Evolutionary conservation across 2,888 invertebrate species (phyloP).

Genomic region (Seira musarum): DNA sequence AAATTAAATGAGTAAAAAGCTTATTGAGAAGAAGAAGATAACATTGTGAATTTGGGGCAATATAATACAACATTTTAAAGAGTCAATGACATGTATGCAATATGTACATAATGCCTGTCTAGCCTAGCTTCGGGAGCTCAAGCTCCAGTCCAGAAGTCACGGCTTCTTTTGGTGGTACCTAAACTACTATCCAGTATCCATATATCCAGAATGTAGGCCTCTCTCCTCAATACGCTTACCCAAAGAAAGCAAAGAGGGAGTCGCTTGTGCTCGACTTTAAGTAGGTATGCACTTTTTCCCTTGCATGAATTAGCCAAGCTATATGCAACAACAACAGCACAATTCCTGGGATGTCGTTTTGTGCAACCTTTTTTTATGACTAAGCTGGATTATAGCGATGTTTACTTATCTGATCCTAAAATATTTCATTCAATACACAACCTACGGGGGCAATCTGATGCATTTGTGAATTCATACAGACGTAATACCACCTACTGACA

Average conservation of each 20-base stretch:
- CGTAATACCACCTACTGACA: too few species aligned
- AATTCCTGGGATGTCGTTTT: neutral
- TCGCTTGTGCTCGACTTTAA: slow-evolving; percentile 1
- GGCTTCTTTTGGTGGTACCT: neutral
- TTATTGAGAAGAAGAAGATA: too few species aligned
- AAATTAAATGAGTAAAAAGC: too few species aligned
- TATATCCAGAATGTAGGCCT: neutral
- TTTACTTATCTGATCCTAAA: neutral
- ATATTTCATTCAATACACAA: neutral
- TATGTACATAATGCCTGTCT: neutral
- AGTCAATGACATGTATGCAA: too few species aligned
- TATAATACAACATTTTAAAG: neutral
- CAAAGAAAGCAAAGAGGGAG: slow-evolving; percentile 3
- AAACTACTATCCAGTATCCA: neutral
- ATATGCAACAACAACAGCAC: slow-evolving; percentile 8
- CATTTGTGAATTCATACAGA: too few species aligned
- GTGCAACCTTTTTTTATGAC: neutral
- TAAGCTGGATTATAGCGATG: neutral
- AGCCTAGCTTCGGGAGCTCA: neutral
- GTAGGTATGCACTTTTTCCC: slow-evolving; percentile 2
- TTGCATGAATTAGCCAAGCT: neutral
- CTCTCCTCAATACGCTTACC: neutral
- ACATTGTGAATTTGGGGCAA: neutral
- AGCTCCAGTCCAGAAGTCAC: neutral
- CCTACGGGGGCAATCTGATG: neutral